Evolutionary conservation across 1,140 invertebrate species (phyloP), one percentile per base, ranked within the genome.

Genomic region (Thalassaphorura encarpata): DNA sequence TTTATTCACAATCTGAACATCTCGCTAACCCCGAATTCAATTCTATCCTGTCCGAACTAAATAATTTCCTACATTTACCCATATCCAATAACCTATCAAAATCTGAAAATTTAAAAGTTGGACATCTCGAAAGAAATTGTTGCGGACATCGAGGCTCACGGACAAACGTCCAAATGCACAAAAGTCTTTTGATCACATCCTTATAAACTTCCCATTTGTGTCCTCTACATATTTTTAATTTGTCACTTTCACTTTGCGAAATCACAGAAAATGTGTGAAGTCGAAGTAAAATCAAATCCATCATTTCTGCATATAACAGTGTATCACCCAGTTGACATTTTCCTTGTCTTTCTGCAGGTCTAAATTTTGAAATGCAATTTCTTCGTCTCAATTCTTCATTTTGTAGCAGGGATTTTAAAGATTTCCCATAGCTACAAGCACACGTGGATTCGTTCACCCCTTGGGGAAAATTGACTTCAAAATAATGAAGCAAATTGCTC

Each of bases 41-140:
- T 19, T 19, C 13, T 11, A 43, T 19, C 18, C 41, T 21, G 21
- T 43, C 19, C 21, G 13, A 6, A 19, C 21, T 43, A 19, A 43
- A 43, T 19, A 43, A 43, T 21, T 13, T 19, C 41, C 19, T 43
- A 6, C 13, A 13, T 19, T 43, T 43, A 8, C 19, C 21, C 19
- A 43, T 13, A 43, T 43, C 21, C 21, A 43, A 43, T 6, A 43
- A 21, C 21, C 13, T 8, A 19, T 19, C 18, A 43, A 43, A 43
- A 43, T 43, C 19, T 19, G 21, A n/a, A 43, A 43, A 43, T 19
- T 43, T 43, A 43, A 43, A 43, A n/a, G 41, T 43, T 43, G 41
- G 41, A 19, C 41, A 43, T 21, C 41, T 6, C 21, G 41, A 43
- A 6, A 43, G 18, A 43, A 43, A 43, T 19, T 43, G 41, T 19